phyloP scores from a whole-genome alignment of 2,113 vertebrate species.

The Montifringilla adamsi region DNA sequence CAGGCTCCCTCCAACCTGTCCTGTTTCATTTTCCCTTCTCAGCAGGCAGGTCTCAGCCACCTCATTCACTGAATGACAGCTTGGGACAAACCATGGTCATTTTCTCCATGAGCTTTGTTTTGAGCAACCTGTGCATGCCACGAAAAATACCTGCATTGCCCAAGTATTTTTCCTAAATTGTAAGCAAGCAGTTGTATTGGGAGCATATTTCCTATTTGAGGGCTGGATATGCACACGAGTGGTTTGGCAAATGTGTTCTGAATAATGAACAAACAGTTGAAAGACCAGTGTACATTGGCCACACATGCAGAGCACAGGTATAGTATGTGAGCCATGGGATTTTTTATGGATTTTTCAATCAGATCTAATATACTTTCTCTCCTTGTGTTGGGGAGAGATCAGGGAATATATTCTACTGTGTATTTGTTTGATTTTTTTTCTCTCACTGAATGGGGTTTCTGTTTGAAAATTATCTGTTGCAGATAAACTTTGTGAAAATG shows the following conservation, averaged over 20 bases:
- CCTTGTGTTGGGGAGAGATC: not conserved
- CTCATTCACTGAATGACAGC: not conserved
- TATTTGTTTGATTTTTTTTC: conserved; percentile 13
- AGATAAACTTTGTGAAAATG: not conserved
- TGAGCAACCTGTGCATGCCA: not conserved
- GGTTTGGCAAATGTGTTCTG: not conserved
- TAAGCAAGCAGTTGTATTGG: not conserved
- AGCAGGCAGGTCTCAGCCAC: not conserved
- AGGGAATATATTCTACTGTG: not conserved
- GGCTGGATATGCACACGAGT: not conserved
- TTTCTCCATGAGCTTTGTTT: not conserved
- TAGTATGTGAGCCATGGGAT: not conserved
- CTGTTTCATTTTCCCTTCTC: not conserved
- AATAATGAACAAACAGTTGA: not conserved
- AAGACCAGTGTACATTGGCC: not conserved
- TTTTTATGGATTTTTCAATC: not conserved
- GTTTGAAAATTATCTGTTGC: not conserved
- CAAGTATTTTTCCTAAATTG: not conserved
- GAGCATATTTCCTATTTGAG: not conserved
- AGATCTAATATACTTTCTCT: not conserved
- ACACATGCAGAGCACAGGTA: not conserved
- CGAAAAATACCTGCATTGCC: not conserved
- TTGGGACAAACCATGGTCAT: not conserved
- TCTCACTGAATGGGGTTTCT: not conserved
- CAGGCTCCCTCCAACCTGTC: not conserved